These are phyloP conservation scores for Porites rus DNA, from an alignment of 92 coral and sea anemone genomes.

Conservation along the genomic window DNA sequence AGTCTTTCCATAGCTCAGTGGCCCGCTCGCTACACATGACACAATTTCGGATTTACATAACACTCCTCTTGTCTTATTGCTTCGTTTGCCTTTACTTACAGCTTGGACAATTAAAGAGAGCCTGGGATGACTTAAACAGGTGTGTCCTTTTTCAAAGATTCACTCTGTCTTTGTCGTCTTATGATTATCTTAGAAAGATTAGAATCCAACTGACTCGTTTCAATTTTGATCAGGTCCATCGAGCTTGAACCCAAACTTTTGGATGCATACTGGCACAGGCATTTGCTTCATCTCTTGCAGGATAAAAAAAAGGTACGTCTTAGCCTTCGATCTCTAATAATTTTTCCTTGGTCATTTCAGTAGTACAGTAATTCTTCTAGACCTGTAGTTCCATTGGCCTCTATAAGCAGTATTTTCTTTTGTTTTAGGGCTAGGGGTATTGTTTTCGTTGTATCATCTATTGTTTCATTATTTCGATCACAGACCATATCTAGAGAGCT, in stretches of 20 bases:
- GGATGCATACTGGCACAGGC: constrained; percentile 98
- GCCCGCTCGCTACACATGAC: too few species aligned
- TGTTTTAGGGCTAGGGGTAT: too few species aligned
- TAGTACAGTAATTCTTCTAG: neutral
- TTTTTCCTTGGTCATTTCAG: neutral
- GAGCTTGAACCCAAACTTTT: constrained; percentile 88
- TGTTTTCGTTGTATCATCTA: too few species aligned
- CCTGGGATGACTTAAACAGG: constrained; percentile 96
- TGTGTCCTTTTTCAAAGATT: neutral
- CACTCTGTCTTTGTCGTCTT: neutral
- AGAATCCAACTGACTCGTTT: neutral
- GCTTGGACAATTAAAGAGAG: constrained; percentile 89
- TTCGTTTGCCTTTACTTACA: constrained; percentile 13
- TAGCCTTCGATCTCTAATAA: neutral
- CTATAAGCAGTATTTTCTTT: too few species aligned
- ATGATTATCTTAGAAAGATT: too few species aligned
- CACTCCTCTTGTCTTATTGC: neutral
- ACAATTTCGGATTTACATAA: neutral
- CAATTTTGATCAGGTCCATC: constrained; percentile 72
- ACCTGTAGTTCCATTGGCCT: too few species aligned
- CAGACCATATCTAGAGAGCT: too few species aligned
- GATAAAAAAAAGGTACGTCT: constrained; percentile 78
- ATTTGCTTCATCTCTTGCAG: constrained; percentile 86
- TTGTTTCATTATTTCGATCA: too few species aligned
- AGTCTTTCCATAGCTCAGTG: too few species aligned